Evolutionary conservation across 2,888 invertebrate genomes (phyloP).

Genomic region (Cabera pusaria): DNA sequence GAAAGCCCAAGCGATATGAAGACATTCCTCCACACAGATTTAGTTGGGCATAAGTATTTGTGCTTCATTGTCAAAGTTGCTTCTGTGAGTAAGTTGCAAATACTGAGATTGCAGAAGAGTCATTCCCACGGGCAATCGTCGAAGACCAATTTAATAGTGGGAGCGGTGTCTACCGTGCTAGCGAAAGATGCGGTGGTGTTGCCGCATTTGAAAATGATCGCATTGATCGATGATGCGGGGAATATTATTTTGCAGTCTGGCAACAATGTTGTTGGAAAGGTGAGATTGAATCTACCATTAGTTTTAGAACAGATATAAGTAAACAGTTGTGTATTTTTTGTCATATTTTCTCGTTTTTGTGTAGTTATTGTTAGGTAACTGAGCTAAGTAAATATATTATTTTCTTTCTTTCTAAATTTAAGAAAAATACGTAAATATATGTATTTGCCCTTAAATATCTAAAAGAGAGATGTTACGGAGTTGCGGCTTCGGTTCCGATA

Average conservation of each 20-base stretch:
- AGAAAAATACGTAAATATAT: no score
- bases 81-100: slow-evolving; percentile 82
- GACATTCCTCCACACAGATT: slow-evolving; percentile 92
- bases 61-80: slow-evolving; percentile 86
- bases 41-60: slow-evolving; percentile 92
- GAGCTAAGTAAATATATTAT: no score
- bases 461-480: no score
- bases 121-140: slow-evolving; percentile 70
- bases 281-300: no score
- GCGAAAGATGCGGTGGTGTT: slow-evolving; percentile 94
- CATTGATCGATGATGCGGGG: slow-evolving; percentile 90
- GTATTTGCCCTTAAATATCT: no score
- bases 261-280: slow-evolving; percentile 90
- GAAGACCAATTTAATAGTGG: slow-evolving; percentile 88
- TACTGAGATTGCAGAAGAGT: slow-evolving; percentile 86
- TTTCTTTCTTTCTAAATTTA: no score
- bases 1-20: slow-evolving; percentile 74
- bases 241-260: slow-evolving; percentile 94
- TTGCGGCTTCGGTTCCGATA: no score
- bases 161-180: slow-evolving; percentile 86
- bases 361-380: no score
- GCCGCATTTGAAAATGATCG: slow-evolving; percentile 92
- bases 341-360: no score
- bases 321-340: no score
- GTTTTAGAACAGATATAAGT: no score